Conservation (phyloP, 2,888 invertebrate species). For the Tinea semifulvella region DNA sequence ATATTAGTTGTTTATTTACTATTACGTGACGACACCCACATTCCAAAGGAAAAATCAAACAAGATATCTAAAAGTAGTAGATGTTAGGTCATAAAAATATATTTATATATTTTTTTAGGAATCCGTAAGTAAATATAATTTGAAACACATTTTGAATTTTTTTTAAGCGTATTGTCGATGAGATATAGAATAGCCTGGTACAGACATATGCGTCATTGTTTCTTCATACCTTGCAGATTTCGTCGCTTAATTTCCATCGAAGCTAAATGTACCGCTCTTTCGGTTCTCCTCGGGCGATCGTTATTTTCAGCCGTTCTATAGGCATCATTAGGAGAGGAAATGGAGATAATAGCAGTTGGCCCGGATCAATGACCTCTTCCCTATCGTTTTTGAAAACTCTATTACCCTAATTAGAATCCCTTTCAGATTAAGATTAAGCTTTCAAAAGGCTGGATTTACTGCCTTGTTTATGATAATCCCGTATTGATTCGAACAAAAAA, state of each 20-base stretch:
- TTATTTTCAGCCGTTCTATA: conserved; percentile 13
- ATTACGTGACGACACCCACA: too few relatives aligned
- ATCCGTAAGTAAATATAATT: too few relatives aligned
- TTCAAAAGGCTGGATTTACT: not conserved
- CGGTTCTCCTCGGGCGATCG: conserved; percentile 9
- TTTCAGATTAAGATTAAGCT: conserved; percentile 10
- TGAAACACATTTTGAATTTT: too few relatives aligned
- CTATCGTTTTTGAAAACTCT: conserved; percentile 12
- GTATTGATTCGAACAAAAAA: too few relatives aligned
- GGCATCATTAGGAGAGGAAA: conserved; percentile 13
- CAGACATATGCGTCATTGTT: too few relatives aligned
- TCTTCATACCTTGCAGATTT: conserved; percentile 11
- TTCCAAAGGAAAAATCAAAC: too few relatives aligned
- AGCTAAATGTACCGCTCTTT: conserved; percentile 10
- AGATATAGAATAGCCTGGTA: too few relatives aligned
- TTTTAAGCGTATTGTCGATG: too few relatives aligned
- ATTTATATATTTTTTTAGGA: too few relatives aligned
- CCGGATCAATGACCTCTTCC: conserved; percentile 10
- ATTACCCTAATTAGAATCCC: conserved; percentile 11
- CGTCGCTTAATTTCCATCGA: conserved; percentile 11
- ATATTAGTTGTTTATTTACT: too few relatives aligned
- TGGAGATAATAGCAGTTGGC: conserved; percentile 12
- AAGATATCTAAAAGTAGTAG: too few relatives aligned
- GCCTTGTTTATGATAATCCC: not conserved
- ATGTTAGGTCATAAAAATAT: too few relatives aligned